Percentiles rank a stretch among this genome's conserved stretches.
Evolutionary conservation across 2,888 invertebrate species (phyloP).

Genomic region (Pharmacophagus antenor): DNA sequence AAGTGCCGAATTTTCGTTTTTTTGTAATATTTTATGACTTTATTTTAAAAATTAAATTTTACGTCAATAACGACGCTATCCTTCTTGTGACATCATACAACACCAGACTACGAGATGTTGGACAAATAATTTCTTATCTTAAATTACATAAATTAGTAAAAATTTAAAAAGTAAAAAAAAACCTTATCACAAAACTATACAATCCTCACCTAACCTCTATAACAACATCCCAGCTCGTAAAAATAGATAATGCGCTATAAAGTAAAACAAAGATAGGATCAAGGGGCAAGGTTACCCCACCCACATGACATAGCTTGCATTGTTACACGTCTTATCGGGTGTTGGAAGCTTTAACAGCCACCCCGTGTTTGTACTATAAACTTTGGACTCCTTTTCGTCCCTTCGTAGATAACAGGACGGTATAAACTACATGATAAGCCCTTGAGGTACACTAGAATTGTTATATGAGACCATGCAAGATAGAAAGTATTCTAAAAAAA

Average conservation of each 20-base stretch:
- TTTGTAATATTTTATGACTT: too few species aligned
- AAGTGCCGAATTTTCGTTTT: too few species aligned
- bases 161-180: background rate
- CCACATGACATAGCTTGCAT: conserved; percentile 26
- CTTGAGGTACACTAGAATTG: conserved; percentile 9
- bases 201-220: conserved; percentile 11
- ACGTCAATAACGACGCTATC: too few species aligned
- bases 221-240: conserved; percentile 19
- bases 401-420: conserved; percentile 20
- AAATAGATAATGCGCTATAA: conserved; percentile 28
- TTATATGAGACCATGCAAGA: conserved; percentile 13
- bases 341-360: conserved; percentile 47
- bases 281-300: conserved; percentile 29
- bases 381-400: conserved; percentile 30
- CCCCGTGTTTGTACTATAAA: conserved; percentile 33
- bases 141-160: background rate
- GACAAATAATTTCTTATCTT: background rate
- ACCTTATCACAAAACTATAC: background rate
- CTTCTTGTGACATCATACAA: too few species aligned
- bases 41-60: too few species aligned
- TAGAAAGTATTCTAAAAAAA: conserved; percentile 23
- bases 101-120: too few species aligned
- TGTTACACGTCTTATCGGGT: conserved; percentile 43
- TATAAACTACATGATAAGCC: conserved; percentile 21
- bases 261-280: conserved; percentile 27